These are phyloP conservation scores for Sebastes vulpes DNA, from an alignment of 2,797 vertebrate genomes.

Conservation along the genomic window DNA sequence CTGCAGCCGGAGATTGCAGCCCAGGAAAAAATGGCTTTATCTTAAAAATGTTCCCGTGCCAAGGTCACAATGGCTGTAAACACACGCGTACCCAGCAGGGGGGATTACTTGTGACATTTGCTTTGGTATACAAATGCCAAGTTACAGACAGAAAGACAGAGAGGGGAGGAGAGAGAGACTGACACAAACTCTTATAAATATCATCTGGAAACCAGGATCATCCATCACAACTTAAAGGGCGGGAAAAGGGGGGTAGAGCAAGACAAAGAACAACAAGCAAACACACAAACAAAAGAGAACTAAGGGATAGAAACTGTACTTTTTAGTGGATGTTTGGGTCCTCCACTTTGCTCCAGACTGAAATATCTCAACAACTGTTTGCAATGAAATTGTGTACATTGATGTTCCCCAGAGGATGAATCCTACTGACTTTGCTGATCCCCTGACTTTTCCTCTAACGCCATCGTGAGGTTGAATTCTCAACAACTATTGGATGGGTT, in stretches of 20 bases:
- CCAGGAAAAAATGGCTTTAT: neutral
- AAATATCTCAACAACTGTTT: neutral
- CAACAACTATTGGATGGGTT: neutral
- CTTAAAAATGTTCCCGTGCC: neutral
- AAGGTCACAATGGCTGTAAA: neutral
- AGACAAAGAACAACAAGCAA: neutral
- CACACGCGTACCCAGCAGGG: neutral
- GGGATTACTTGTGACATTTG: slow-evolving; percentile 9
- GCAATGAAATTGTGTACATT: neutral
- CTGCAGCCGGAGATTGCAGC: neutral
- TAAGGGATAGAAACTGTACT: neutral
- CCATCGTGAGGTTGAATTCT: neutral
- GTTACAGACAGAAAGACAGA: neutral
- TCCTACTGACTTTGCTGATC: neutral
- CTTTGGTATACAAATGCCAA: neutral
- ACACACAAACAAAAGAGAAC: neutral
- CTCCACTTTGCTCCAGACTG: neutral
- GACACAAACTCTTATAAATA: neutral
- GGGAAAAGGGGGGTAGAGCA: neutral
- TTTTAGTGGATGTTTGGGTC: neutral
- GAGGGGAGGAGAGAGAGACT: neutral
- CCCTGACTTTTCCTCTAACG: neutral
- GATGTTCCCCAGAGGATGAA: neutral
- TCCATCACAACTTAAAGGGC: neutral
- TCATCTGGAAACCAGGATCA: neutral